These are phyloP conservation scores for Melieria crassipennis DNA, from an alignment of 2,888 invertebrate genomes.

Conservation along the genomic window DNA sequence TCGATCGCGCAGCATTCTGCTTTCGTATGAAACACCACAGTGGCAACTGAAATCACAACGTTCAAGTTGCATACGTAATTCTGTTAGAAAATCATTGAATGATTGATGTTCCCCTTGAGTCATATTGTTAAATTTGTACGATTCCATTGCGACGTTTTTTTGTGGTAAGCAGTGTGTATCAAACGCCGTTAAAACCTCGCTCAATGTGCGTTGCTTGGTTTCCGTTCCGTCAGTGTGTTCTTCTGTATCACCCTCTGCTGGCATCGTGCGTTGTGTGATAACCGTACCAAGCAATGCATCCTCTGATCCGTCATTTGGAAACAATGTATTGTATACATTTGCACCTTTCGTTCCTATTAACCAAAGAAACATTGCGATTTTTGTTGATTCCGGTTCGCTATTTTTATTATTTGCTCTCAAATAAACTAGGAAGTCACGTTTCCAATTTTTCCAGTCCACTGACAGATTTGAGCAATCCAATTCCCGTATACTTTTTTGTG, in stretches of 20 bases:
- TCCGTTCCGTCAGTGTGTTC: no score
- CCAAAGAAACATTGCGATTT: constrained; percentile 9
- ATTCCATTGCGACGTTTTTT: constrained; percentile 27
- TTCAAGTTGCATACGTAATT: constrained; percentile 39
- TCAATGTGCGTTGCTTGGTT: constrained; percentile 24
- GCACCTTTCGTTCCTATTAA: not conserved
- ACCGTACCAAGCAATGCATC: constrained; percentile 16
- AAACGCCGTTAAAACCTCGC: constrained; percentile 32
- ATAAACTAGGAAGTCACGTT: not conserved
- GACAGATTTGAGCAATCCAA: constrained; percentile 6
- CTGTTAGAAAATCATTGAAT: constrained; percentile 41
- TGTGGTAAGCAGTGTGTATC: constrained; percentile 37
- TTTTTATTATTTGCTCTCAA: no score
- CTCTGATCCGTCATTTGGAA: not conserved
- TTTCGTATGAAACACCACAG: constrained; percentile 37
- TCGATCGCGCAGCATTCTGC: constrained; percentile 41
- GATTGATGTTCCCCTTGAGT: constrained; percentile 42
- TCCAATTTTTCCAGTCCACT: not conserved
- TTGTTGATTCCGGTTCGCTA: not conserved
- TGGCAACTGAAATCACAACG: constrained; percentile 40
- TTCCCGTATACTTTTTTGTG: no score
- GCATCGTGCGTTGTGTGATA: no score
- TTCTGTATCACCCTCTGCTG: no score
- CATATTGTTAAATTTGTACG: constrained; percentile 42
- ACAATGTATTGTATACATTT: not conserved